Percentiles rank a stretch among this genome's conserved stretches.
phyloP scores from a whole-genome alignment of 2,113 vertebrate genomes.

The Semnornis frantzii region DNA sequence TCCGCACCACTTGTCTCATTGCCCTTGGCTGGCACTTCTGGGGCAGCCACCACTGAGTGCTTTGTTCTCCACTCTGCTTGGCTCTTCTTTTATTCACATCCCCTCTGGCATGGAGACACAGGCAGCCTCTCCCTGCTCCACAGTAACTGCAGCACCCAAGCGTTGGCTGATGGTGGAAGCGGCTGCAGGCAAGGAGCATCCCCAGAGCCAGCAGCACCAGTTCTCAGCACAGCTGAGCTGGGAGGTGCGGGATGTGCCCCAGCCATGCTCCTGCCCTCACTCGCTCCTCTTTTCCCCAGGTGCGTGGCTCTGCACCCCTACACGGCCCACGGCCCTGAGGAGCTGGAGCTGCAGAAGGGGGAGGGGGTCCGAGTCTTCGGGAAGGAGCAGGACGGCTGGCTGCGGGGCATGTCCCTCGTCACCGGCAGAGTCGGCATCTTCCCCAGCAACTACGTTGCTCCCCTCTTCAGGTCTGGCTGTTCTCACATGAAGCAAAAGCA shows the following conservation, averaged over 20 bases:
- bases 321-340: constrained; percentile 78
- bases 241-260: fast-evolving
- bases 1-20: fast-evolving
- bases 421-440: constrained; percentile 91
- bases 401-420: constrained; percentile 89
- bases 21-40: not conserved
- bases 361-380: constrained; percentile 92
- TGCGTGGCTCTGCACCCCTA: constrained; percentile 90
- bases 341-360: constrained; percentile 91
- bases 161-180: fast-evolving
- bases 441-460: constrained; percentile 87
- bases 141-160: not conserved
- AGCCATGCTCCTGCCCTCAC: fast-evolving
- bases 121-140: not conserved
- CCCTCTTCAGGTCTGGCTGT: constrained; percentile 86
- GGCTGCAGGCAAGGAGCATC: not conserved
- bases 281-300: constrained; percentile 66
- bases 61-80: not conserved
- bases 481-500: fast-evolving
- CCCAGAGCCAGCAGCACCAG: not conserved
- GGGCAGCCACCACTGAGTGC: not conserved
- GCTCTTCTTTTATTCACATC: not conserved
- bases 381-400: constrained; percentile 90
- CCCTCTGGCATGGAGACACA: not conserved
- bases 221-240: not conserved